Evolutionary conservation across 2,888 invertebrate genomes (phyloP).

Genomic region (Bedellia somnulentella): DNA sequence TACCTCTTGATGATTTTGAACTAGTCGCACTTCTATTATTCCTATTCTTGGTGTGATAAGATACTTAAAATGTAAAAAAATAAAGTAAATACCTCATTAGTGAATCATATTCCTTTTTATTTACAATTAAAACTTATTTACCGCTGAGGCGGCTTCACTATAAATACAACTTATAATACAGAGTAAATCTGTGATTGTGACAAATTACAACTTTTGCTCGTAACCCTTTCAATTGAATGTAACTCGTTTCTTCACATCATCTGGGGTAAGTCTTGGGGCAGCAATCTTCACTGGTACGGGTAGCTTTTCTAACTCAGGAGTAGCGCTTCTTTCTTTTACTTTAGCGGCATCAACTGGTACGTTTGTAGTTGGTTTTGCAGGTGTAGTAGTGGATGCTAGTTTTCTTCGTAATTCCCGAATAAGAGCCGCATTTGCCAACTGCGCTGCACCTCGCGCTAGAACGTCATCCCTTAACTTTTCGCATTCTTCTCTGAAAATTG

Average conservation of each 20-base stretch:
- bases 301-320: too few species aligned
- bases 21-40: too few species aligned
- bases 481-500: slow-evolving; percentile 28
- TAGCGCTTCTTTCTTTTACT: not conserved
- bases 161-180: too few species aligned
- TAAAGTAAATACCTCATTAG: too few species aligned
- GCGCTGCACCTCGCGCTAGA: slow-evolving; percentile 33
- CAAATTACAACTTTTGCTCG: not conserved
- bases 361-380: slow-evolving; percentile 10
- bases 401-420: slow-evolving; percentile 36
- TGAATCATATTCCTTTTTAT: not conserved
- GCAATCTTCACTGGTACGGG: too few species aligned
- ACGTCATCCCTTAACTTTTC: slow-evolving; percentile 33
- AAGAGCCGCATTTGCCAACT: slow-evolving; percentile 34
- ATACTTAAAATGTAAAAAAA: not conserved
- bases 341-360: too few species aligned
- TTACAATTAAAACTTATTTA: not conserved
- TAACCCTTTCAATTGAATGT: slow-evolving; percentile 38
- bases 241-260: slow-evolving; percentile 46
- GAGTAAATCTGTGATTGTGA: too few species aligned
- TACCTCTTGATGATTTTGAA: too few species aligned
- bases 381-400: slow-evolving; percentile 19
- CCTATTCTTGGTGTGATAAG: not conserved
- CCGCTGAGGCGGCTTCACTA: too few species aligned
- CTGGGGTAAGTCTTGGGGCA: too few species aligned